phyloP scores from a whole-genome alignment of 2,888 invertebrate species.

The Camponotus fellah region DNA sequence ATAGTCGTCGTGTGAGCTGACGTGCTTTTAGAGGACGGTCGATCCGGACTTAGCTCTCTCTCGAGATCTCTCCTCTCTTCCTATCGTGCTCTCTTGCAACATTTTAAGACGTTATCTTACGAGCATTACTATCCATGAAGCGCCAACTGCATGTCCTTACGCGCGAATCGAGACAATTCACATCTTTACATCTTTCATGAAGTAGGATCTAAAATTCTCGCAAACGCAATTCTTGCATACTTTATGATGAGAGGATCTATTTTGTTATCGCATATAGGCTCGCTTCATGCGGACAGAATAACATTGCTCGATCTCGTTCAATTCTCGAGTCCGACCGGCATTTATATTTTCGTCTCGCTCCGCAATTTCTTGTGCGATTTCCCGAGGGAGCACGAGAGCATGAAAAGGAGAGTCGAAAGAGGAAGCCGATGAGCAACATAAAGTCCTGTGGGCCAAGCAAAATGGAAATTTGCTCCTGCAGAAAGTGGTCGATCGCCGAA shows the following conservation, averaged over 20 bases:
- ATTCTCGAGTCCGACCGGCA: slow-evolving; percentile 12
- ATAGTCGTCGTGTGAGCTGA: slow-evolving; percentile 49
- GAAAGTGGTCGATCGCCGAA: slow-evolving; percentile 40
- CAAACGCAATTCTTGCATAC: background rate
- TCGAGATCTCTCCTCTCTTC: slow-evolving; percentile 36
- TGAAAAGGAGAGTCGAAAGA: slow-evolving; percentile 15
- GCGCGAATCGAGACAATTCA: background rate
- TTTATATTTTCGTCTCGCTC: slow-evolving; percentile 50
- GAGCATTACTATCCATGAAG: background rate
- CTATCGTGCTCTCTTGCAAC: background rate
- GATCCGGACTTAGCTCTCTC: slow-evolving; percentile 11
- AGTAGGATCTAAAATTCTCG: background rate
- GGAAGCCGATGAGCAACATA: slow-evolving; percentile 60
- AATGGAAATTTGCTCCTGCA: slow-evolving; percentile 62
- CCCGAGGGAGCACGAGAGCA: slow-evolving; percentile 56
- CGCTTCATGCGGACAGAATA: background rate
- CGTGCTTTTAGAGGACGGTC: slow-evolving; percentile 52
- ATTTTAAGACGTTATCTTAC: background rate
- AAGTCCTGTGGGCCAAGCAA: slow-evolving; percentile 58
- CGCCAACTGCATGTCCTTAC: background rate
- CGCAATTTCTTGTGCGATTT: slow-evolving; percentile 68
- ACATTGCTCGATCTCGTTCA: slow-evolving; percentile 25
- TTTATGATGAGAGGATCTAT: background rate
- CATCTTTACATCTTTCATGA: background rate
- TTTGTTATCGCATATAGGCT: background rate